Conservation (phyloP, 2,888 invertebrate genomes). For the Cerastis rubricosa region DNA sequence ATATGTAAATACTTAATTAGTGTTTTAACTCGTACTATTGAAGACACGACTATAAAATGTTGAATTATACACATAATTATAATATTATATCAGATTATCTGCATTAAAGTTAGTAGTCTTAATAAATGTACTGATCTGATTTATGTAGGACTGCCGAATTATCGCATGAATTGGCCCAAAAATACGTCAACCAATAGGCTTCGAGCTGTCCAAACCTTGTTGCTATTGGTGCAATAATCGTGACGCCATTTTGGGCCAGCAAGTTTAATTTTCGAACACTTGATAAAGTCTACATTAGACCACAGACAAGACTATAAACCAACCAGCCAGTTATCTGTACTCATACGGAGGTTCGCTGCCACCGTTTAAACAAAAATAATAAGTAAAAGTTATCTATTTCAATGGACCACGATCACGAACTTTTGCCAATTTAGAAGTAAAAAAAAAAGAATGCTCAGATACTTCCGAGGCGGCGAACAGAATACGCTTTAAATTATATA, state of each 20-base stretch:
- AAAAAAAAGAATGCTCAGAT: slow-evolving; percentile 69
- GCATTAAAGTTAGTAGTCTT: slow-evolving; percentile 8
- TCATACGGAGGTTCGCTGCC: slow-evolving; percentile 68
- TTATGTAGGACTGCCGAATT: background rate
- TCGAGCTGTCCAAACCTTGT: slow-evolving; percentile 6
- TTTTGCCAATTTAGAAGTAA: slow-evolving; percentile 67
- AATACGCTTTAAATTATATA: slow-evolving; percentile 83
- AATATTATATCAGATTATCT: slow-evolving; percentile 6
- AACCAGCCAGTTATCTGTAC: slow-evolving; percentile 67
- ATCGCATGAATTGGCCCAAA: slow-evolving; percentile 3
- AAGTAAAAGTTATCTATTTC: slow-evolving; percentile 54
- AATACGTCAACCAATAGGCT: background rate
- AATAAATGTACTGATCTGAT: slow-evolving; percentile 40
- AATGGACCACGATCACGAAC: slow-evolving; percentile 69
- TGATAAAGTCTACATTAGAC: slow-evolving; percentile 56
- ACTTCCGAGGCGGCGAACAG: slow-evolving; percentile 81
- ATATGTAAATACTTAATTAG: slow-evolving; percentile 34
- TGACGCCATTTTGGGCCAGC: background rate
- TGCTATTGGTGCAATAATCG: slow-evolving; percentile 18
- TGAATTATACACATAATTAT: slow-evolving; percentile 3
- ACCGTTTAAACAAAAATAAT: slow-evolving; percentile 50
- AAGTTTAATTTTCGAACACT: slow-evolving; percentile 24
- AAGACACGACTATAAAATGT: slow-evolving; percentile 12
- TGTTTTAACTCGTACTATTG: slow-evolving; percentile 35
- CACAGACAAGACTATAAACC: slow-evolving; percentile 59